Conservation (phyloP, 2,113 vertebrate species). For the Jaculus jaculus region DNA sequence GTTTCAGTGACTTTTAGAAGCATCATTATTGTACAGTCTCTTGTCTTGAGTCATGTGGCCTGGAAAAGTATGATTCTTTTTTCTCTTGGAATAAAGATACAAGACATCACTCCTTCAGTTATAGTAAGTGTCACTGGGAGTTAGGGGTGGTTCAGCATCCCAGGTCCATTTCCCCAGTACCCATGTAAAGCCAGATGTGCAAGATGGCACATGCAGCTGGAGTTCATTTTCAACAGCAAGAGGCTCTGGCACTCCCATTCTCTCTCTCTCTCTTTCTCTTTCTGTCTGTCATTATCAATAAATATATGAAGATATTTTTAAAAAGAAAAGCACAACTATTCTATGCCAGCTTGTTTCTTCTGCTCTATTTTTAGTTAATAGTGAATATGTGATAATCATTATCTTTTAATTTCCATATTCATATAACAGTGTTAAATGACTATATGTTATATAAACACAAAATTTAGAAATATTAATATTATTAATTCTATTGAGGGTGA, state of each 20-base stretch:
- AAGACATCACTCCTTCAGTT: background rate
- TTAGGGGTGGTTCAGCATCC: too few relatives aligned
- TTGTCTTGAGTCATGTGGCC: background rate
- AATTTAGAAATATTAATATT: slow-evolving; percentile 19
- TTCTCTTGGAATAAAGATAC: background rate
- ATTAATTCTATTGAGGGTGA: background rate
- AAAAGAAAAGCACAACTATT: background rate
- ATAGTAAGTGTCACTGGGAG: background rate
- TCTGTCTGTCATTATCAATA: too few relatives aligned
- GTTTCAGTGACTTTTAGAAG: slow-evolving; percentile 27
- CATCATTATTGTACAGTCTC: background rate
- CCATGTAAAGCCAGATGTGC: too few relatives aligned
- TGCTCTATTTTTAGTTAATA: background rate
- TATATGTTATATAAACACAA: background rate
- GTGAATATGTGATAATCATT: background rate
- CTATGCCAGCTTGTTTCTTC: background rate
- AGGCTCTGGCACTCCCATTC: too few relatives aligned
- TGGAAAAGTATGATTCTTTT: background rate
- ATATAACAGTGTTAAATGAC: background rate
- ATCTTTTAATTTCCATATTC: background rate
- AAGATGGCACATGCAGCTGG: too few relatives aligned
- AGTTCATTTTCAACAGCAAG: too few relatives aligned
- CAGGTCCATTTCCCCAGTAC: too few relatives aligned
- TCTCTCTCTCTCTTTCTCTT: too few relatives aligned
- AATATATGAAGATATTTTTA: too few relatives aligned